Base-by-base conservation (phyloP, 2,113 vertebrate species). In the Edolisoma coerulescens region DNA sequence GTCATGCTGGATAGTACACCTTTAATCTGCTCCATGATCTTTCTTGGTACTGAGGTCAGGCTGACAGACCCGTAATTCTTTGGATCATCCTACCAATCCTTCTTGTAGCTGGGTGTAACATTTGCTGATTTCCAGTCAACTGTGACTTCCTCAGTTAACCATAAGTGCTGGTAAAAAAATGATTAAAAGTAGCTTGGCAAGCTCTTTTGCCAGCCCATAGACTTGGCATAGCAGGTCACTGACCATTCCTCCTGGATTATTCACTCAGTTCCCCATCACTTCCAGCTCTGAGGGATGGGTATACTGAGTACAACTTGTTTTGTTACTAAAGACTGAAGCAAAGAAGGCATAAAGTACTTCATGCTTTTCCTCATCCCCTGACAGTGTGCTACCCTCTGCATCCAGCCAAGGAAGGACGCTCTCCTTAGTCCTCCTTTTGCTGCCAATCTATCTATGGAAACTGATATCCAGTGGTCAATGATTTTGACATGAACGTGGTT, bases 401-500 rank as follows among this genome's bases (percentile, higher is more conserved):
- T 27, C 14, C 54, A 53, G 39, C 45, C 54, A 75, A 53, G 13
- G 16, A 35, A 30, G n/a, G 65, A 47, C 11, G 26, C 10, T 21
- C 15, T 59, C 53, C 39, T 30, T 41, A 41, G 27, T 3, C 21
- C 20, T 75, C 16, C 9, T 53, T 53, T 60, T 82, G 9, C n/a
- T 75, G 5, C 3, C 33, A 47, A 26, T n/a, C 18, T 35, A 3
- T 57, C 39, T n/a, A 5, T 3, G n/a, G 19, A 41, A 61, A 26
- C 11, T 41, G 21, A 54, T 70, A 56, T 7, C 17, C 4, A 16
- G 10, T n/a, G n/a, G 16, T 61, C 27, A 57, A 7, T 32, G 21
- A 15, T 42, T 91, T 65, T 65, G 49, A 37, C 11, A 20, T 0
- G 0, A 44, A 22, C 1, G 0, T 56, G 14, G 4, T 15, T 87